Base-by-base conservation (phyloP, 2,888 invertebrate genomes). In the Drepana falcataria region DNA sequence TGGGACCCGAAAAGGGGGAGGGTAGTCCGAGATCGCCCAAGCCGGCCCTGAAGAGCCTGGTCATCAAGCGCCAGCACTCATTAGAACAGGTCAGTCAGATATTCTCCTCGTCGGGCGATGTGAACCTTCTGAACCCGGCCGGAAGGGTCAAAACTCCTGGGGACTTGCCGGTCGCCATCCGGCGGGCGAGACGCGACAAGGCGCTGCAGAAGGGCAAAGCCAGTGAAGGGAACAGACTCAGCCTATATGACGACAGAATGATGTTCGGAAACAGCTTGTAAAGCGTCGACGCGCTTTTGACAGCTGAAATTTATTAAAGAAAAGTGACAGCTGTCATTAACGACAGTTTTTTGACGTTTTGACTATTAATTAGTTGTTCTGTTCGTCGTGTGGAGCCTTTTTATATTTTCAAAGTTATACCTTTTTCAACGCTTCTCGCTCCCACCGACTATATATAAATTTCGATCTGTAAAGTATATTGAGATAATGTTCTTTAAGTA, bases 241-340 rank as follows among this genome's bases (percentile, higher is more conserved):
- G 97, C 49, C 87, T 97, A 34, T 97, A 97, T 71, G 97, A 97
- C 70, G 97, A 97, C 77, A 92, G 97, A 48, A 96, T 97, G 93
- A 97, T 97, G 97, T 93, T 93, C 63, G 91, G 91, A 0, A 92
- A 92, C 65, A 92, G 90, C 69, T 71, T 91, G 67, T 91, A 79
- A 44, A 44, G n/a, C 40, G 40, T 40, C 40, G 5, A 3, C 3
- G 37, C 37, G 3, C 3, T 37, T 3, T 37, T 44, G 44, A 44
- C 44, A 44, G 3, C 44, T 44, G 44, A 9, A 6, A 2, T 2
- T 44, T 2, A 70, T 53, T 6, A 44, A 6, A 44, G 2, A 37
- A 37, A 7, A 2, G 2, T 44, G 44, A 44, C 44, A 44, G 44
- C 44, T 44, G 44, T 44, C 9, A 44, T 4, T 44, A 3, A 37